Conservation (phyloP, 1,140 invertebrate species). For the Venturia canescens region DNA sequence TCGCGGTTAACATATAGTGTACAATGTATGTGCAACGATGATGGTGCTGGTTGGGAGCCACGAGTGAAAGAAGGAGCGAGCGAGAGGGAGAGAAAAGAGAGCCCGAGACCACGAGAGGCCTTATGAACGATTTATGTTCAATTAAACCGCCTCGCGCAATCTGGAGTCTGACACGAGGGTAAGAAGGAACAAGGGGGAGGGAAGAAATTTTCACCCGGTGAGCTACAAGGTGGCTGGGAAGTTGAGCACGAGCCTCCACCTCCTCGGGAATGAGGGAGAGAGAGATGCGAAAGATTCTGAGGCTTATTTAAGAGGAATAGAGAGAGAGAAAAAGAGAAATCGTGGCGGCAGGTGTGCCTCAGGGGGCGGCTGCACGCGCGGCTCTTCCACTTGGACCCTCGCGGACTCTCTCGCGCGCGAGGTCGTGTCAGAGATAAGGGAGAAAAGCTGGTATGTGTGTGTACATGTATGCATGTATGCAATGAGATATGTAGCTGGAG, state of each 20-base stretch:
- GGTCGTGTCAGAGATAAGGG: slow-evolving; percentile 47
- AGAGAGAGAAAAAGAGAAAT: background rate
- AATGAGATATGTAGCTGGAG: background rate
- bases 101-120: slow-evolving; percentile 51
- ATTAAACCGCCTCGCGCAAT: slow-evolving; percentile 48
- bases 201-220: slow-evolving; percentile 35
- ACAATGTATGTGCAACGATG: background rate
- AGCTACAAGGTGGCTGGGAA: slow-evolving; percentile 43
- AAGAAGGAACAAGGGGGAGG: slow-evolving; percentile 23
- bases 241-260: slow-evolving; percentile 37
- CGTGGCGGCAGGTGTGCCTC: slow-evolving; percentile 41
- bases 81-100: no score
- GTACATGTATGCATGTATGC: background rate
- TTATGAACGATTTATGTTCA: slow-evolving; percentile 62
- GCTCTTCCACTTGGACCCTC: slow-evolving; percentile 10
- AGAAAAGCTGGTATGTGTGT: background rate
- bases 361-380: slow-evolving; percentile 39
- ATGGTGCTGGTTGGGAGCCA: background rate
- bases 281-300: background rate
- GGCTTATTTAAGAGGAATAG: background rate
- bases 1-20: slow-evolving; percentile 21
- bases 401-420: background rate
- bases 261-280: background rate
- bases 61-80: background rate
- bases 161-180: slow-evolving; percentile 36